Evolutionary conservation across 2,888 invertebrate genomes (phyloP).

Genomic region (Sminthurinus aureus): DNA sequence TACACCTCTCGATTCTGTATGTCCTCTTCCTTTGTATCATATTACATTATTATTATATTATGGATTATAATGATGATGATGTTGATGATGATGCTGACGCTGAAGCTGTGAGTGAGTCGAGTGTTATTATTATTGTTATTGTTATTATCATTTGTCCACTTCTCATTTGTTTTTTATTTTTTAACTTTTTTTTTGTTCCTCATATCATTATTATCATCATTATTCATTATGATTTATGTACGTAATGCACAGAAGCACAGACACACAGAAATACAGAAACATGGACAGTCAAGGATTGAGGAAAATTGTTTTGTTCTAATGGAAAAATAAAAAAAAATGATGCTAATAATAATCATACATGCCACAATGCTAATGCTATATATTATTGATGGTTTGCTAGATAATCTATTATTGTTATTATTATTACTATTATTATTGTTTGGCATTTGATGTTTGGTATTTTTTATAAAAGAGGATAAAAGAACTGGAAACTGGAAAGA

Average conservation of each 20-base stretch:
- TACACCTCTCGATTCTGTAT: background rate
- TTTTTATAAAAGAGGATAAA: too few species aligned
- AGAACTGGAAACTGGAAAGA: background rate
- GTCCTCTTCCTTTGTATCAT: background rate
- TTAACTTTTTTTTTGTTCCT: too few species aligned
- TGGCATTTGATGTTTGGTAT: too few species aligned
- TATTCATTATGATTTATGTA: too few species aligned
- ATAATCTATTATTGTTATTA: too few species aligned
- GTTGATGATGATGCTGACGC: background rate
- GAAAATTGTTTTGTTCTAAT: background rate
- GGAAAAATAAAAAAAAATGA: background rate
- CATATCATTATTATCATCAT: too few species aligned
- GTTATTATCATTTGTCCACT: slow-evolving; percentile 18
- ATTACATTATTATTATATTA: too few species aligned
- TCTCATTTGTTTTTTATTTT: background rate
- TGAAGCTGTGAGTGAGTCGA: background rate
- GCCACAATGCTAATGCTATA: too few species aligned
- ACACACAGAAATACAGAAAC: background rate
- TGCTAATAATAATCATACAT: background rate
- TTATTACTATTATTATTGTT: too few species aligned
- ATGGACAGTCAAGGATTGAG: background rate
- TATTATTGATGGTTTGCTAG: too few species aligned
- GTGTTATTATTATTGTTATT: background rate
- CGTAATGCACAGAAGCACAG: background rate
- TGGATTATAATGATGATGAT: background rate